Conservation (phyloP, 2,113 vertebrate genomes). For the Mungos mungo region DNA sequence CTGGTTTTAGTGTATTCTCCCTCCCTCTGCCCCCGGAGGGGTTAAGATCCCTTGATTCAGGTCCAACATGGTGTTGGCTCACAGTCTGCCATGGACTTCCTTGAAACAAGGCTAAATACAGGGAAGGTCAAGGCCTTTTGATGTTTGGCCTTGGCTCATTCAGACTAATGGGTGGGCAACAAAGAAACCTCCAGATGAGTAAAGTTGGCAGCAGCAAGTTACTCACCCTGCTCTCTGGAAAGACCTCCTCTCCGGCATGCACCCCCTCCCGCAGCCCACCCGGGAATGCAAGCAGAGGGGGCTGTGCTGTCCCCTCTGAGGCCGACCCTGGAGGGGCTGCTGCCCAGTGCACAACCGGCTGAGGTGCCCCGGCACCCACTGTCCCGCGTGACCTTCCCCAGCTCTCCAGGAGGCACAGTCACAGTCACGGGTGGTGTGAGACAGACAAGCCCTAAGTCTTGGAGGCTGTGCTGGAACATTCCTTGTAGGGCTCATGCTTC, state of each 20-base stretch:
- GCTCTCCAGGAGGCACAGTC: not conserved
- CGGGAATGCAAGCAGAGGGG: not conserved
- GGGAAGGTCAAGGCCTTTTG: not conserved
- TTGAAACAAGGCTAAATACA: not conserved
- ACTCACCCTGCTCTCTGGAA: rapidly evolving
- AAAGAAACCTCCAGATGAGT: not conserved
- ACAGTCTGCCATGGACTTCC: not conserved
- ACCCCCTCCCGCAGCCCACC: rapidly evolving
- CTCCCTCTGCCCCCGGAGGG: not conserved
- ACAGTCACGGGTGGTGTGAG: not conserved
- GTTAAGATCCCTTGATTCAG: not conserved
- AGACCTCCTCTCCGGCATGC: no score
- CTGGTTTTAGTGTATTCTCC: no score
- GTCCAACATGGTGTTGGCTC: not conserved
- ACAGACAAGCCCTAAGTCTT: not conserved
- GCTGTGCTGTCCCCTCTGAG: not conserved
- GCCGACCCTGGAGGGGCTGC: not conserved
- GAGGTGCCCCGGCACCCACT: not conserved
- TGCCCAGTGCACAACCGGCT: not conserved
- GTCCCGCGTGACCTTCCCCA: no score
- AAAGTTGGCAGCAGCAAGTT: not conserved
- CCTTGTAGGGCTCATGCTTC: not conserved
- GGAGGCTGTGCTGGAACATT: not conserved
- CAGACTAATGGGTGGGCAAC: not conserved
- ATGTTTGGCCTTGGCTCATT: not conserved